phyloP scores from a whole-genome alignment of 1,140 invertebrate species.

The Bombus confusus region DNA sequence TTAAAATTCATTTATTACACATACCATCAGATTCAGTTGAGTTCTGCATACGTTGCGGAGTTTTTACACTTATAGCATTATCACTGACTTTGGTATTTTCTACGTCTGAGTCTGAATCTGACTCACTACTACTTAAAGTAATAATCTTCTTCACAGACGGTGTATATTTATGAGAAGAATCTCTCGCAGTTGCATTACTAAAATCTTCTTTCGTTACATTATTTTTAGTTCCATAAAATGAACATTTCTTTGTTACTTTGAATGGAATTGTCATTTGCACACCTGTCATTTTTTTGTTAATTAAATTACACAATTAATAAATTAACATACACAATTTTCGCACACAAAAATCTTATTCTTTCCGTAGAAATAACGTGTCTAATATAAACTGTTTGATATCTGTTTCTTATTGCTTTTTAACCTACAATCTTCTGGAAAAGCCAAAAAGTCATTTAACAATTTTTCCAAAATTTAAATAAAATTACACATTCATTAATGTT shows the following conservation, averaged over 20 bases:
- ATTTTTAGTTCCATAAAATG: constrained; percentile 71
- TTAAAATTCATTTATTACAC: neutral
- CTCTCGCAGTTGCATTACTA: constrained; percentile 62
- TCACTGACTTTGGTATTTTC: constrained; percentile 57
- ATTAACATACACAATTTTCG: neutral
- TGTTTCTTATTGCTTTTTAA: constrained; percentile 1
- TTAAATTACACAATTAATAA: neutral
- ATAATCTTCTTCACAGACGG: constrained; percentile 74
- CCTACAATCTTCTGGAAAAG: neutral
- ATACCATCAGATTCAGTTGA: constrained; percentile 58
- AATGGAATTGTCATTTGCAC: constrained; percentile 72
- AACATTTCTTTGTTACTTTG: constrained; percentile 68
- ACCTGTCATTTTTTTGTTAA: constrained; percentile 59
- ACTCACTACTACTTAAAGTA: constrained; percentile 75
- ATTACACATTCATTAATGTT: neutral
- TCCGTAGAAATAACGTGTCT: neutral
- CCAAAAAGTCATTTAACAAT: neutral
- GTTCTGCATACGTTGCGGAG: constrained; percentile 57
- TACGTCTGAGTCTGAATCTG: constrained; percentile 74
- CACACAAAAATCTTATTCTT: neutral
- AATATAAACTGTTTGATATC: neutral
- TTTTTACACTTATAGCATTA: constrained; percentile 17
- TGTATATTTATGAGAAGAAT: constrained; percentile 61
- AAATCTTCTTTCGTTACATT: constrained; percentile 66
- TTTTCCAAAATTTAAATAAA: neutral